Conservation (phyloP, 2,888 invertebrate species). For the Volucella inanis region DNA sequence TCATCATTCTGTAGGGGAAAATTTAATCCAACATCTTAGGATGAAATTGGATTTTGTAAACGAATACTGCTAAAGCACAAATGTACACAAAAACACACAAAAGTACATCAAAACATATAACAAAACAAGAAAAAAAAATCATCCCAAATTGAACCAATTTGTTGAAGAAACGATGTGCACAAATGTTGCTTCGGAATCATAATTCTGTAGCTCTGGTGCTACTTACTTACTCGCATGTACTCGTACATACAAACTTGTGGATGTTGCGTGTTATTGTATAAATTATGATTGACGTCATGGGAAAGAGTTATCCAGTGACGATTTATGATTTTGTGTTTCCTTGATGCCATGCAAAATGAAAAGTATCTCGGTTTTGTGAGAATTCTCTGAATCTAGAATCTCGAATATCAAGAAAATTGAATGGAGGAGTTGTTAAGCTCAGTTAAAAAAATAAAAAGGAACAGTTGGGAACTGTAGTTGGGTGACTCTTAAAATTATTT, state of each 20-base stretch:
- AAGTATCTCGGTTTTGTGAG: neutral
- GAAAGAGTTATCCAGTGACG: slow-evolving; percentile 29
- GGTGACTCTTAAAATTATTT: too few species aligned
- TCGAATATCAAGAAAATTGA: too few species aligned
- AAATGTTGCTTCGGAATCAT: slow-evolving; percentile 48
- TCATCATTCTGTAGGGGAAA: slow-evolving; percentile 38
- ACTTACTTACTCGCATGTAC: neutral
- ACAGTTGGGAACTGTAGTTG: too few species aligned
- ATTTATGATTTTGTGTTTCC: slow-evolving; percentile 9
- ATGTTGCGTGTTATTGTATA: too few species aligned
- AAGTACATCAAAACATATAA: too few species aligned
- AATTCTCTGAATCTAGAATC: too few species aligned
- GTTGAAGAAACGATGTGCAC: slow-evolving; percentile 43
- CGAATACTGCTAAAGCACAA: too few species aligned
- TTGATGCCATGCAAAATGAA: slow-evolving; percentile 22
- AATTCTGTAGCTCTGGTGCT: slow-evolving; percentile 22
- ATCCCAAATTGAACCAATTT: slow-evolving; percentile 56
- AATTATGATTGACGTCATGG: slow-evolving; percentile 29
- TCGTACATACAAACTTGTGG: too few species aligned
- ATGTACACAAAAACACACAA: too few species aligned
- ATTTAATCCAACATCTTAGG: slow-evolving; percentile 60
- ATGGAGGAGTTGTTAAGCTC: too few species aligned
- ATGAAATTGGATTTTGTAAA: slow-evolving; percentile 7
- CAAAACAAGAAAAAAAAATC: neutral
- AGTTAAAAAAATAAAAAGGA: too few species aligned